Evolutionary conservation across 2,113 vertebrate genomes (phyloP), one percentile per base, ranked within the genome.

Genomic region (Hemibagrus wyckioides): DNA sequence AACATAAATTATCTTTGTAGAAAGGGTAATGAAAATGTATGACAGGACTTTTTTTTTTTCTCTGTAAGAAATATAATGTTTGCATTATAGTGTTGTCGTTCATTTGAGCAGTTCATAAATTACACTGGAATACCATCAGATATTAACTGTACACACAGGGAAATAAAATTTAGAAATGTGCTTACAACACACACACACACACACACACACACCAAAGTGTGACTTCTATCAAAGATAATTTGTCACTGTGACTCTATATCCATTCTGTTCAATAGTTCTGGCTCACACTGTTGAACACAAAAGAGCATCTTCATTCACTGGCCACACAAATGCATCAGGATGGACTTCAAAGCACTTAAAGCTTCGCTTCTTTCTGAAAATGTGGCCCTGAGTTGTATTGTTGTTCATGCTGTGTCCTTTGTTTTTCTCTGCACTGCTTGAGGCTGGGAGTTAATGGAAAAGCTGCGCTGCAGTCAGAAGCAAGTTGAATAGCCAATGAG

Each of bases 401-500:
- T 77, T 63, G 85, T 56, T 84, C 30, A 71, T 48, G 41, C 82
- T 81, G 69, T 73, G 65, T 80, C 88, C 81, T 89, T 82, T 87
- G 85, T 82, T 90, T 90, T 87, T 79, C 52, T 44, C 77, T 76
- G 77, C 82, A 69, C 71, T 85, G 85, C 89, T 90, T 57, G 50
- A 50, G 82, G 88, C 81, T 85, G 82, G 73, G 28, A 86, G 90
- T 86, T 91, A 86, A 91, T 91, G 86, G 90, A 79, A 73, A 81
- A 85, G 52, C 61, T 69, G 76, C 75, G 39, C 84, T 85, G 88
- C 85, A 85, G 88, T 87, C 80, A 85, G 28, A 82, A 89, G 79
- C 89, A 82, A 86, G 41, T 86, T 80, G 76, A 88, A 84, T 80
- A 82, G 80, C 48, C 82, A 86, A 80, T 83, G 65, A 83, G 52